Percentiles rank a stretch among this genome's conserved stretches.
phyloP scores from a whole-genome alignment of 1,140 invertebrate species.

The Zaprionus ghesquierei region DNA sequence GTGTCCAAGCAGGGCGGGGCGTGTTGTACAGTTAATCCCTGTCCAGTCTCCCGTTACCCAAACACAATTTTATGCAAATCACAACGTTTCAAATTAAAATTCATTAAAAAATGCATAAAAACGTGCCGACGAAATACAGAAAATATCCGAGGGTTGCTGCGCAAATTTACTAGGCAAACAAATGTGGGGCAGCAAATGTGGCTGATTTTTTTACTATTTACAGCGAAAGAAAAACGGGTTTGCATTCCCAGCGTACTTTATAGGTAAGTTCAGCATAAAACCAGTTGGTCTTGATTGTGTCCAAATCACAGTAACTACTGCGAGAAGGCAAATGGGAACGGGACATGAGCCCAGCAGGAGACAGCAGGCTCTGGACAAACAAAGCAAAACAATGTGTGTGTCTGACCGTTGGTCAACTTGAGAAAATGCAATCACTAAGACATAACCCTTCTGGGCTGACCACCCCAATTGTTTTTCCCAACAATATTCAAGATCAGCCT shows the following conservation, averaged over 20 bases:
- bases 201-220: constrained; percentile 6
- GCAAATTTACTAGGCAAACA: constrained; percentile 13
- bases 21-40: neutral
- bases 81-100: constrained; percentile 14
- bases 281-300: constrained; percentile 53
- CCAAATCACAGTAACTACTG: neutral
- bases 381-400: constrained; percentile 8
- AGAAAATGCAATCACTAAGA: neutral
- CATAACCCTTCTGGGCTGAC: neutral
- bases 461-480: neutral
- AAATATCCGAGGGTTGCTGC: constrained; percentile 42
- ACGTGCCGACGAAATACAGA: constrained; percentile 23
- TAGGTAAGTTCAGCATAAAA: constrained; percentile 20
- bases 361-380: neutral
- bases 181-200: constrained; percentile 31
- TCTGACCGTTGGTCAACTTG: constrained; percentile 29
- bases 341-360: constrained; percentile 8
- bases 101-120: constrained; percentile 45
- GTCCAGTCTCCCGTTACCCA: constrained; percentile 45
- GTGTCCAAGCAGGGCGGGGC: constrained; percentile 22
- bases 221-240: constrained; percentile 49
- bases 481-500: neutral
- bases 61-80: constrained; percentile 58
- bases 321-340: neutral
- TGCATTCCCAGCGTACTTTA: constrained; percentile 48